Conservation (phyloP, 1,140 invertebrate genomes). For the Brachionus plicatilis region DNA sequence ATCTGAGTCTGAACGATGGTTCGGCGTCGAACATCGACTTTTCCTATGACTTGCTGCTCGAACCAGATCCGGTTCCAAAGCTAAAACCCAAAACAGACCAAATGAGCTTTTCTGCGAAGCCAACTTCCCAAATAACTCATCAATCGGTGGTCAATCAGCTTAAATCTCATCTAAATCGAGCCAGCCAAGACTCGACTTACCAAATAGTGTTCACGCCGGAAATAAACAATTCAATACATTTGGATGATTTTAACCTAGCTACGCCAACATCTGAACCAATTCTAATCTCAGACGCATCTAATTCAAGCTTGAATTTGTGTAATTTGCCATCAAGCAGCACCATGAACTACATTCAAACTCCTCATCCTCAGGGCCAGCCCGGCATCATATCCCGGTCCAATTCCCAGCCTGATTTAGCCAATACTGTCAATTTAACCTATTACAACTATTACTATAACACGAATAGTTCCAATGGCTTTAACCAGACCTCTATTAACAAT, state of each 20-base stretch:
- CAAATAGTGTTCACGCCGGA: not conserved
- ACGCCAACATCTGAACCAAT: constrained; percentile 4
- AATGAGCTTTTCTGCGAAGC: not conserved
- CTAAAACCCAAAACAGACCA: not conserved
- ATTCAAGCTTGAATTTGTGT: constrained; percentile 2
- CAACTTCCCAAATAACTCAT: not conserved
- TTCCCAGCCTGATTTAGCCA: constrained; percentile 28
- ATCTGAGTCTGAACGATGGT: not conserved
- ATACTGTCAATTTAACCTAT: constrained; percentile 8
- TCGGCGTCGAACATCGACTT: not conserved
- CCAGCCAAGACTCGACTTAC: not conserved
- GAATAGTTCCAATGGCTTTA: not conserved
- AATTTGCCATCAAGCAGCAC: constrained; percentile 6
- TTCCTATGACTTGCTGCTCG: not conserved
- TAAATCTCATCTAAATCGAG: constrained; percentile 9
- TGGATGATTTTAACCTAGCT: constrained; percentile 3
- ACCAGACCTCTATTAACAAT: not conserved
- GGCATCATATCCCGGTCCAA: not conserved
- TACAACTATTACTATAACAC: constrained; percentile 24
- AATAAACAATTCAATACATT: not conserved
- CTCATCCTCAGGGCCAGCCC: not conserved
- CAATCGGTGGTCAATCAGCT: not conserved
- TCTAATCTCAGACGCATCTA: not conserved
- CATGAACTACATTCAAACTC: not conserved
- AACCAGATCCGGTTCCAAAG: constrained; percentile 30